A percentile compares a stretch with the other conserved stretches of the same genome.
These are phyloP conservation scores for Gymnopithys bicolor DNA, from an alignment of 2,797 vertebrate species.

Conservation along the genomic window DNA sequence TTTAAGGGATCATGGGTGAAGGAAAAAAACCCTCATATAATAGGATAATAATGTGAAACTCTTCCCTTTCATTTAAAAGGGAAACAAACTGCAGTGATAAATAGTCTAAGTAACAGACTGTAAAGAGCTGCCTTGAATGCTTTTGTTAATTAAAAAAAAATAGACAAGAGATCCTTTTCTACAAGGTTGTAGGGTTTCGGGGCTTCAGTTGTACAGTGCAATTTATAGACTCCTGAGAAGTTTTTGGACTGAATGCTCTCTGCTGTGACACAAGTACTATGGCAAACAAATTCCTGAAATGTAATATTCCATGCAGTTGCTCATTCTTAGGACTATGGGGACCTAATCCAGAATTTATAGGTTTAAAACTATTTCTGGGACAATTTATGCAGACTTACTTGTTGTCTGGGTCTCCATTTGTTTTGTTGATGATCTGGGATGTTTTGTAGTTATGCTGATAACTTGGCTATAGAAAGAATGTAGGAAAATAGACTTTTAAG, in stretches of 20 bases:
- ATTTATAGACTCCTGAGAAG: slow-evolving; percentile 42
- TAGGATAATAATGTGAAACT: not conserved
- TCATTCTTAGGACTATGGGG: not conserved
- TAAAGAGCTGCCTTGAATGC: slow-evolving; percentile 35
- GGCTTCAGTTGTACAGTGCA: not conserved
- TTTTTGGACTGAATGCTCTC: not conserved
- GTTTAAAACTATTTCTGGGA: not conserved
- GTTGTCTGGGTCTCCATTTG: not conserved
- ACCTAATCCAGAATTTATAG: not conserved
- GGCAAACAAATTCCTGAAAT: slow-evolving; percentile 13
- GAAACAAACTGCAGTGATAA: not conserved
- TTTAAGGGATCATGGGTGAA: not conserved
- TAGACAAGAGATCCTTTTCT: not conserved
- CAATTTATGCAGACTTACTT: not conserved
- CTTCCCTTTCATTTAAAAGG: not conserved
- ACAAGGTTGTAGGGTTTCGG: not conserved
- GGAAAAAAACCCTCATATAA: not conserved
- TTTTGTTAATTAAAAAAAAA: slow-evolving; percentile 1
- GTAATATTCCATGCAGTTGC: not conserved
- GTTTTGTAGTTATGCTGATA: not conserved
- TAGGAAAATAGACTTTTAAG: not conserved
- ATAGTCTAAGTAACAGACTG: not conserved
- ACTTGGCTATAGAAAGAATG: not conserved
- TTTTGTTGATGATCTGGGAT: not conserved
- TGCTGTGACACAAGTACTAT: not conserved